Evolutionary conservation across 2,888 invertebrate species (phyloP).

Genomic region (Ophion obscuratus): DNA sequence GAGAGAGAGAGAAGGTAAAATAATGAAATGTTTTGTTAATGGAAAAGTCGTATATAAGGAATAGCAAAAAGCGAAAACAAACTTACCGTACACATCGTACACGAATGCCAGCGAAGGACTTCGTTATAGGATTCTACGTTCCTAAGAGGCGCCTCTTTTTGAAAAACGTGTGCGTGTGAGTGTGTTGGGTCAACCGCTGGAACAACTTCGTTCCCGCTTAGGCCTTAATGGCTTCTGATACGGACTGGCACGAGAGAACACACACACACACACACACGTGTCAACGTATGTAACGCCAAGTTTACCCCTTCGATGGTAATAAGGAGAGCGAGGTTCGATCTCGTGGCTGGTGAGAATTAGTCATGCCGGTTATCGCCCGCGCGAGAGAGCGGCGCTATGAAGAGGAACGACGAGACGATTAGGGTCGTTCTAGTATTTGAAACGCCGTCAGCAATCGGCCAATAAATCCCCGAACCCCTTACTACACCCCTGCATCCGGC

Average conservation of each 20-base stretch:
- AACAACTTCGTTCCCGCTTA: conserved; percentile 38
- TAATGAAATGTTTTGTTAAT: no score
- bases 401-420: conserved; percentile 55
- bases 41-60: no score
- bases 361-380: conserved; percentile 7
- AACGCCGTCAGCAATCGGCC: conserved; percentile 27
- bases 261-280: neutral
- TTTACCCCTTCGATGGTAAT: neutral
- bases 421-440: conserved; percentile 52
- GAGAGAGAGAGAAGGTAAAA: no score
- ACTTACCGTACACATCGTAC: no score
- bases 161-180: neutral
- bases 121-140: neutral
- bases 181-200: conserved; percentile 16
- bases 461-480: neutral
- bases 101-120: neutral
- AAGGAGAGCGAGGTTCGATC: conserved; percentile 24
- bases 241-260: conserved; percentile 48
- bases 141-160: no score
- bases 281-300: no score
- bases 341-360: conserved; percentile 44
- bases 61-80: no score
- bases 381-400: conserved; percentile 7
- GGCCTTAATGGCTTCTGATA: conserved; percentile 63
- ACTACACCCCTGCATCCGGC: no score